Evolutionary conservation across 2,113 vertebrate genomes (phyloP).

Genomic region (Nerophis ophidion): DNA sequence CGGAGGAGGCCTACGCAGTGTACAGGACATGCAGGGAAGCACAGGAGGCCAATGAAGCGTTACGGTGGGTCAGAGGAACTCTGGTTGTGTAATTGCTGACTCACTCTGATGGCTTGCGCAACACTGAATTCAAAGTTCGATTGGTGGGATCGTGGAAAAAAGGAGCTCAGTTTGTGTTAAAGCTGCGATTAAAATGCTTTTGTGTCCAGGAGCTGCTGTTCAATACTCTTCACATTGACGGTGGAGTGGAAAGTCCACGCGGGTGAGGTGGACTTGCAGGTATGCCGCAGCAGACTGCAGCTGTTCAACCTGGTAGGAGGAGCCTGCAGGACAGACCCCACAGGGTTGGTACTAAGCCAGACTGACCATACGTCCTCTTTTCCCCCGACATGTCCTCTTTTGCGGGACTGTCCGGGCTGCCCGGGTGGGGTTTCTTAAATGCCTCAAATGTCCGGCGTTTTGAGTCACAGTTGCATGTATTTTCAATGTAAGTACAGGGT

Average conservation of each 20-base stretch:
- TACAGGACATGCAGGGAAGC: constrained; percentile 54
- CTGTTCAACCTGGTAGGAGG: constrained; percentile 66
- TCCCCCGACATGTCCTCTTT: too few relatives aligned
- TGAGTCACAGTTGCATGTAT: too few relatives aligned
- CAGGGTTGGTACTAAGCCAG: constrained; percentile 46
- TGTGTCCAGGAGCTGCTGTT: constrained; percentile 43
- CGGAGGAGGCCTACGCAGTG: constrained; percentile 53
- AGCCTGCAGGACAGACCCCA: constrained; percentile 46
- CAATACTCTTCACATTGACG: constrained; percentile 68
- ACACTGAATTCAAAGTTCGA: constrained; percentile 1
- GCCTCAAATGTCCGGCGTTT: too few relatives aligned
- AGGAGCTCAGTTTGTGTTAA: not conserved
- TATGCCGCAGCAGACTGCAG: constrained; percentile 60
- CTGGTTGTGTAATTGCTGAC: constrained; percentile 10
- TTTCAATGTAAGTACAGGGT: too few relatives aligned
- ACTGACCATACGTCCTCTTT: too few relatives aligned
- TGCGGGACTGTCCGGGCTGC: too few relatives aligned
- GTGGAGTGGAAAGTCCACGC: constrained; percentile 60
- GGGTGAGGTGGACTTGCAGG: constrained; percentile 27
- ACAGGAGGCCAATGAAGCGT: constrained; percentile 25
- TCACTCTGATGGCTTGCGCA: constrained; percentile 11
- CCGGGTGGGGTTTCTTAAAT: too few relatives aligned
- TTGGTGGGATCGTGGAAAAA: not conserved
- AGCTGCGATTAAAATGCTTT: not conserved
- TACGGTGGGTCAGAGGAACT: constrained; percentile 39